A percentile compares a stretch with the other conserved stretches of the same genome.
Evolutionary conservation across 30 jellyfish, hydroid and myxozoan species (phyloP).

Genomic region (Cassiopea xamachana): DNA sequence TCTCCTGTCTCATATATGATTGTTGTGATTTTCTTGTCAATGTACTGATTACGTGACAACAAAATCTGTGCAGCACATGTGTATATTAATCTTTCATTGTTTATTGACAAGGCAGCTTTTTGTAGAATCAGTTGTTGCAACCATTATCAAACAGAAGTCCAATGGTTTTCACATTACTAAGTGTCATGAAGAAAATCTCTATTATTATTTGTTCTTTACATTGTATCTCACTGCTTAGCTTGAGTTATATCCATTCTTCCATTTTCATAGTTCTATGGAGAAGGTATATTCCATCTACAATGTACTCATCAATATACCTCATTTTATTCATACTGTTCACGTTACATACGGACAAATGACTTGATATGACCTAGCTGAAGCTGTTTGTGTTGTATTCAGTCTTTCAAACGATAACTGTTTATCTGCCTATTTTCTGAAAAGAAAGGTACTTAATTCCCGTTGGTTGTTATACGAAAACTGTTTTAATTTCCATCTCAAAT

Average conservation of each 20-base stretch:
- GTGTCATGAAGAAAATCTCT: not conserved
- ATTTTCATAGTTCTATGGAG: not conserved
- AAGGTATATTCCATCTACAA: not conserved
- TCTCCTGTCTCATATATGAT: not conserved
- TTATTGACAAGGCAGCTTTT: not conserved
- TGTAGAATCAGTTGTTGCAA: not conserved
- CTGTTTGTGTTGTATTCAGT: not conserved
- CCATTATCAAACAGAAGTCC: not conserved
- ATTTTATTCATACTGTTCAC: not conserved
- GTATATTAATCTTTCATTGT: slow-evolving; percentile 5
- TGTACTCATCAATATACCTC: not conserved
- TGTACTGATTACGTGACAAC: slow-evolving; percentile 15
- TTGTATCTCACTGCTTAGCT: slow-evolving; percentile 1
- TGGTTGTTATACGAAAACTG: not conserved
- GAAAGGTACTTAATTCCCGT: slow-evolving; percentile 4
- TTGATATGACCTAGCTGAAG: slow-evolving; percentile 2
- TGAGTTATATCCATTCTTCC: not conserved
- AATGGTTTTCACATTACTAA: slow-evolving; percentile 1
- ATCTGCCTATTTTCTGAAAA: not conserved
- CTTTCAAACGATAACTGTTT: slow-evolving; percentile 1
- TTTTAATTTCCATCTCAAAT: not conserved
- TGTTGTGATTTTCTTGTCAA: not conserved
- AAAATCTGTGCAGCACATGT: slow-evolving; percentile 27
- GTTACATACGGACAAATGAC: not conserved
- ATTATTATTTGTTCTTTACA: not conserved